phyloP scores from a whole-genome alignment of 2,797 vertebrate genomes.

The Jordanella pulchra region DNA sequence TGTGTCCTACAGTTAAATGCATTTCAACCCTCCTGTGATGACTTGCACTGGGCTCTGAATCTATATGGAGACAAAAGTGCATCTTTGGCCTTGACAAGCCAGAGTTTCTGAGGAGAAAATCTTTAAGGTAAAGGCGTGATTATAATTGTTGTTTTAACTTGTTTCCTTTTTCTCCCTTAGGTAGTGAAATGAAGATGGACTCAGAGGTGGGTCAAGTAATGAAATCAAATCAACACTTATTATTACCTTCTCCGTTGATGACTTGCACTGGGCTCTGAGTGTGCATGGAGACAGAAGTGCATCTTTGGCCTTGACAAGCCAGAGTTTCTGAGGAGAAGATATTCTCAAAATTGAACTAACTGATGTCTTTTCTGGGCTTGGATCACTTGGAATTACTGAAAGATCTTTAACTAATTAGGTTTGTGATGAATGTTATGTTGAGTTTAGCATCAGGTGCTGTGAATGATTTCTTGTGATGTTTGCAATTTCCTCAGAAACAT shows the following conservation, averaged over 20 bases:
- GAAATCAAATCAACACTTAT: no score
- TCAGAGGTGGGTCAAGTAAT: no score
- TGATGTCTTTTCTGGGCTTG: no score
- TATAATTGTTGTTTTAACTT: not conserved
- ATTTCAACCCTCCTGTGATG: slow-evolving; percentile 68
- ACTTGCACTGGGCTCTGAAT: slow-evolving; percentile 79
- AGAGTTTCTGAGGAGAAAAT: slow-evolving; percentile 70
- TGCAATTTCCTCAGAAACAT: no score
- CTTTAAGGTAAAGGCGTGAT: not conserved
- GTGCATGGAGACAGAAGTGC: slow-evolving; percentile 59
- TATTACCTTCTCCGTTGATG: slow-evolving; percentile 42
- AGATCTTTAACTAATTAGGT: no score
- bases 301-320: slow-evolving; percentile 65
- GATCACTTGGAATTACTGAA: no score
- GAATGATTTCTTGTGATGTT: no score
- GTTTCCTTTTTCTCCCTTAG: not conserved
- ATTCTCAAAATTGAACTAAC: no score
- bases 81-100: slow-evolving; percentile 77
- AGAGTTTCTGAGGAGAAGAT: slow-evolving; percentile 56
- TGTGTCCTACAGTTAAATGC: not conserved
- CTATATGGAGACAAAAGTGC: slow-evolving; percentile 62
- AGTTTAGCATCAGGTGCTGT: no score
- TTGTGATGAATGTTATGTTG: no score
- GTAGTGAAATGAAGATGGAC: not conserved
- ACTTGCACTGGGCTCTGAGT: slow-evolving; percentile 73